Evolutionary conservation across 2,888 invertebrate genomes (phyloP), one percentile per base, ranked within the genome.

Genomic region (Subacronicta megacephala): DNA sequence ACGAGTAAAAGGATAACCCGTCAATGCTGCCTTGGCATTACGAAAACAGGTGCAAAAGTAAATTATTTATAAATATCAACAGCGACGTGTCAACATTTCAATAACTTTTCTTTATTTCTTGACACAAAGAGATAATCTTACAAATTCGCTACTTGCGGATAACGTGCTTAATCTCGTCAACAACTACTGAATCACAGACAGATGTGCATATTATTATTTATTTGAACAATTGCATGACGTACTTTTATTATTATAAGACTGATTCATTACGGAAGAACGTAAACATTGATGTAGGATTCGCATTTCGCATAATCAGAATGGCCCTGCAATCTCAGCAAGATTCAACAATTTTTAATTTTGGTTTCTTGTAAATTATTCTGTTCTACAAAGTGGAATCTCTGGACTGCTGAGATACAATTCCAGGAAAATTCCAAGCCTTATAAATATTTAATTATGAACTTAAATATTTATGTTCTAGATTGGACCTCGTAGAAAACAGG

Each of bases 361-460:
- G 57, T 72, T 58, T 60, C 36, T 18, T 33, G 41, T 51, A 66
- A 74, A 74, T 74, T 43, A 69, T 65, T 62, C 57, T 23, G 37
- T 64, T 53, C 56, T 31, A 16, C 52, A 31, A 45, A 62, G 40
- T 49, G 16, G 47, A 62, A 63, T 56, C 52, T 51, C 69, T 47
- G 41, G 61, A 56, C 54, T 54, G 50, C 56, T 65, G 40, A 51
- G 62, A 40, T 66, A 61, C 49, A 62, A 60, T 70, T 58, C 53
- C 50, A 55, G 45, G 51, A 51, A 31, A 62, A 58, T 55, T 41
- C 60, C 50, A 38, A 65, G 50, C 33, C 45, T 74, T 56, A 73
- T 72, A 61, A 70, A 72, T 72, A 61, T 59, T 74, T 62, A 47
- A 72, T 71, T 51, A 66, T 46, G 47, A 53, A 40, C 43, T 63